phyloP scores from a whole-genome alignment of 2,113 vertebrate genomes.

The Perca flavescens region DNA sequence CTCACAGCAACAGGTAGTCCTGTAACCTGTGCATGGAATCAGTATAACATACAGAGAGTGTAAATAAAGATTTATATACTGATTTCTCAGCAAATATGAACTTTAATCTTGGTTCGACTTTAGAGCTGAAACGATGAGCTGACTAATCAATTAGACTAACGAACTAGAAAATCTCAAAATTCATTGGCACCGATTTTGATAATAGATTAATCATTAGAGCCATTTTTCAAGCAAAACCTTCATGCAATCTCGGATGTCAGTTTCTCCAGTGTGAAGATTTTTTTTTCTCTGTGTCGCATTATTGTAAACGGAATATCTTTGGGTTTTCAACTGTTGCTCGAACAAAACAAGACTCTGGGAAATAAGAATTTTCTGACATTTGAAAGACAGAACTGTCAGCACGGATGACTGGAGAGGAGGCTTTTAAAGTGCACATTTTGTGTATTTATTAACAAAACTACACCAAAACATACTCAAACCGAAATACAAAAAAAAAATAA shows the following conservation, averaged over 20 bases:
- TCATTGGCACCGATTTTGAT: background rate
- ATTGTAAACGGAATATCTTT: background rate
- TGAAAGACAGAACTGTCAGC: background rate
- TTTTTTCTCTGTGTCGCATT: background rate
- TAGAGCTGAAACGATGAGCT: background rate
- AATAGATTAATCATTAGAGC: background rate
- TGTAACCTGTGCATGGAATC: no score
- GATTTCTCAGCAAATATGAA: no score
- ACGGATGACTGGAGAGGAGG: no score
- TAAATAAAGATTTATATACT: background rate
- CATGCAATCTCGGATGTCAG: background rate
- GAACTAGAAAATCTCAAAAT: background rate
- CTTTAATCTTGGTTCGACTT: background rate
- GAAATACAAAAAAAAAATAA: no score
- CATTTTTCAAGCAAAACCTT: no score
- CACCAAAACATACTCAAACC: no score
- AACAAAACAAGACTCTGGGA: background rate
- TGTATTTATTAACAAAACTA: no score
- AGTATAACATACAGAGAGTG: no score
- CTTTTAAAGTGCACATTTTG: no score
- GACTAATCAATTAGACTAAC: background rate
- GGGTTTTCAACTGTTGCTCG: background rate
- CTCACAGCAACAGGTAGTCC: no score
- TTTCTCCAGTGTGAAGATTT: background rate
- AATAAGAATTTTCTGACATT: background rate